Percentiles rank a stretch among this genome's conserved stretches.
phyloP scores from a whole-genome alignment of 2,113 vertebrate species.

The Orientallactaga bullata region DNA sequence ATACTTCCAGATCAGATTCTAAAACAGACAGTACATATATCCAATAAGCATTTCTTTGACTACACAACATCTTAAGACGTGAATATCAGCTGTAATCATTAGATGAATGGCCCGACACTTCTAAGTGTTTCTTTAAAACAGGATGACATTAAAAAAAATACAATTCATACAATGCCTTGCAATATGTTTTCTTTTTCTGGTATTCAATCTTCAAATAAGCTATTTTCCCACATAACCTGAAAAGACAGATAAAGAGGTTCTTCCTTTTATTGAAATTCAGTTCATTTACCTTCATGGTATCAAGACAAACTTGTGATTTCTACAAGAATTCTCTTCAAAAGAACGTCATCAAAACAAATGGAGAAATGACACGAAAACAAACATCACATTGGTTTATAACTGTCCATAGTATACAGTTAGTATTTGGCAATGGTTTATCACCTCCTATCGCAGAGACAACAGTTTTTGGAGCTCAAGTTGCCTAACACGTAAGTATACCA shows the following conservation, averaged over 20 bases:
- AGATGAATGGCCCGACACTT: background rate
- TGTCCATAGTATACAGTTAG: slow-evolving; percentile 25
- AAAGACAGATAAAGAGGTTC: background rate
- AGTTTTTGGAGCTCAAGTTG: slow-evolving; percentile 2
- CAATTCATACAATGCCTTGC: background rate
- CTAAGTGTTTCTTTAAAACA: background rate
- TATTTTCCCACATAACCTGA: slow-evolving; percentile 43
- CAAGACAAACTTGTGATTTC: slow-evolving; percentile 53
- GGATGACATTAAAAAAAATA: background rate
- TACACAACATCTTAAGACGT: background rate
- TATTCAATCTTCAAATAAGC: background rate
- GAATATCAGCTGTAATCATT: background rate
- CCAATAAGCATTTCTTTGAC: slow-evolving; percentile 30
- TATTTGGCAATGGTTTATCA: slow-evolving; percentile 20
- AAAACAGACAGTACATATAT: slow-evolving; percentile 39
- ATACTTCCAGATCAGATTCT: slow-evolving; percentile 39
- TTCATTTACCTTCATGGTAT: slow-evolving; percentile 50
- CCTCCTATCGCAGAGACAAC: background rate
- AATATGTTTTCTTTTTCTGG: slow-evolving; percentile 19
- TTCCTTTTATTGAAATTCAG: slow-evolving; percentile 41
- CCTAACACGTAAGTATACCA: background rate
- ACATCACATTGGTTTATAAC: slow-evolving; percentile 6
- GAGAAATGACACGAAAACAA: slow-evolving; percentile 27
- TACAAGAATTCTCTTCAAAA: slow-evolving; percentile 44
- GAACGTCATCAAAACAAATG: slow-evolving; percentile 15